phyloP scores from a whole-genome alignment of 1,140 invertebrate genomes.

The Drosophila sp. region DNA sequence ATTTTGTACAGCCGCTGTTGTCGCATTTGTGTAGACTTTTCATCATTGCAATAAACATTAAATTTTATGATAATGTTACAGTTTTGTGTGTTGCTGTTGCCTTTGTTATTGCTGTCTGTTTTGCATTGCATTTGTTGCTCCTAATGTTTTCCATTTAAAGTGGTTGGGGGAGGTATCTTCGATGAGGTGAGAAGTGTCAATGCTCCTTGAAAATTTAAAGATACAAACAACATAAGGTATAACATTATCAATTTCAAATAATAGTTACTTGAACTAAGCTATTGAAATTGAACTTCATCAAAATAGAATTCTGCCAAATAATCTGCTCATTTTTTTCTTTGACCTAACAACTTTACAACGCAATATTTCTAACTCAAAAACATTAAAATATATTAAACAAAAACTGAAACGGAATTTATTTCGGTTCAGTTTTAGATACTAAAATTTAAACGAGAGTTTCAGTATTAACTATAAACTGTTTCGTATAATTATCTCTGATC shows the following conservation, averaged over 20 bases:
- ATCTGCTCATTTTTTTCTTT: too few relatives aligned
- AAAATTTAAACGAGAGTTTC: too few relatives aligned
- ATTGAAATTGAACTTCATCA: too few relatives aligned
- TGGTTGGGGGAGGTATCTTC: not conserved
- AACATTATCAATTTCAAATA: too few relatives aligned
- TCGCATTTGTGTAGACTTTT: conserved; percentile 66
- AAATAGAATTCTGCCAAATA: too few relatives aligned
- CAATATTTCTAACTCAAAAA: too few relatives aligned
- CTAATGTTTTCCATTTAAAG: conserved; percentile 14
- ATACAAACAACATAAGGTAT: too few relatives aligned
- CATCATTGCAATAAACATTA: conserved; percentile 79
- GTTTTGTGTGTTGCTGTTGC: conserved; percentile 48
- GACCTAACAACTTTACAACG: too few relatives aligned
- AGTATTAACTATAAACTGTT: not conserved
- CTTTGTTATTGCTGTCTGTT: conserved; percentile 64
- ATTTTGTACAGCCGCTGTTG: conserved; percentile 78
- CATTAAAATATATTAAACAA: too few relatives aligned
- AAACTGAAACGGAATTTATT: too few relatives aligned
- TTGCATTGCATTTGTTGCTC: conserved; percentile 43
- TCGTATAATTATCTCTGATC: not conserved
- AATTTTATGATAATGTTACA: conserved; percentile 77
- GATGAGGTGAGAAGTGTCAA: conserved; percentile 3
- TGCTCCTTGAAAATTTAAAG: not conserved
- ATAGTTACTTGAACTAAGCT: too few relatives aligned
- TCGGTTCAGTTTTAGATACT: too few relatives aligned